phyloP scores from a whole-genome alignment of 2,113 vertebrate species.

The Gymnorhina tibicen region DNA sequence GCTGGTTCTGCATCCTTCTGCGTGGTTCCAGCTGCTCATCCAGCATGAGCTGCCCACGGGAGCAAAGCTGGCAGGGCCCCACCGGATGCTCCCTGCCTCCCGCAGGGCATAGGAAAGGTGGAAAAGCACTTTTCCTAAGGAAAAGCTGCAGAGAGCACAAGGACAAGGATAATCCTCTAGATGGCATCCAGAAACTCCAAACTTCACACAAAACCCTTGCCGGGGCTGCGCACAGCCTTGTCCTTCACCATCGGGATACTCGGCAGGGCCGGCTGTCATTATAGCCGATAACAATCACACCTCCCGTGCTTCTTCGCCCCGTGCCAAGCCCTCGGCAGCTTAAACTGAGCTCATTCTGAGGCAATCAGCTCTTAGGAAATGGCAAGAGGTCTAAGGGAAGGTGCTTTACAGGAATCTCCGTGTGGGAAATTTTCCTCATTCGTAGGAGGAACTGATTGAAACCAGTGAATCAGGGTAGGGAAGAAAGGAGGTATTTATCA shows the following conservation, averaged over 20 bases:
- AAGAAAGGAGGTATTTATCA: not conserved
- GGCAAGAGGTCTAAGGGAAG: not conserved
- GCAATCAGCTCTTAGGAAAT: not conserved
- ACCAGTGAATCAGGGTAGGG: not conserved
- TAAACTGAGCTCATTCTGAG: not conserved
- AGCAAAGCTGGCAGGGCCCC: not conserved
- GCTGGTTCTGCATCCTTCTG: too few species aligned
- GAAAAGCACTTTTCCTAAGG: not conserved
- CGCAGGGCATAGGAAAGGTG: not conserved
- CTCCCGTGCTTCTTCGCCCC: not conserved
- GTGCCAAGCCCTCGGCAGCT: not conserved
- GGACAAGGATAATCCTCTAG: constrained; percentile 6
- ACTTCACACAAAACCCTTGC: not conserved
- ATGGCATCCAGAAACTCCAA: not conserved
- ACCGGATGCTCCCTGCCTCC: not conserved
- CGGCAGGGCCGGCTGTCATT: rapidly evolving
- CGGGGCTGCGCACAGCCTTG: rapidly evolving
- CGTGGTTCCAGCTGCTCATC: rapidly evolving
- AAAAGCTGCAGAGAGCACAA: not conserved
- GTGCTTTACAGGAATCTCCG: not conserved
- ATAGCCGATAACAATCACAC: not conserved
- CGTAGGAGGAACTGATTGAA: rapidly evolving
- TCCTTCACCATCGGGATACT: rapidly evolving
- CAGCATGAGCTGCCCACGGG: rapidly evolving
- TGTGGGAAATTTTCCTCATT: not conserved